Conservation (phyloP, 2,797 vertebrate species). For the Peromyscus nudipes region DNA sequence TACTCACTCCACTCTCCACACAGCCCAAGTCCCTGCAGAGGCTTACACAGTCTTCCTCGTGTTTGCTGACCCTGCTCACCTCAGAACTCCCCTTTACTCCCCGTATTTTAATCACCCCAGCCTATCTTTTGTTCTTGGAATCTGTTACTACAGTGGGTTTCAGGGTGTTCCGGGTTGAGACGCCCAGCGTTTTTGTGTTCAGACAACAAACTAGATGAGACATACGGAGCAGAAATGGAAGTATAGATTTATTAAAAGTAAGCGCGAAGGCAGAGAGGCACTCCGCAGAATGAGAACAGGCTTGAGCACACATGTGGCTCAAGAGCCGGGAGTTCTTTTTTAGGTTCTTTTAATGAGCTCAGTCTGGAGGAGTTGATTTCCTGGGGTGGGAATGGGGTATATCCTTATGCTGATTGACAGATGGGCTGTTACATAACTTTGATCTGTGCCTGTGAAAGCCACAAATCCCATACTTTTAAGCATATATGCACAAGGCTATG, state of each 20-base stretch:
- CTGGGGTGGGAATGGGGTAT: not conserved
- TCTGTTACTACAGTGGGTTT: not conserved
- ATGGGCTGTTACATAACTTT: constrained; percentile 20
- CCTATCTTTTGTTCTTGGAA: not conserved
- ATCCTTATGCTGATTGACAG: not conserved
- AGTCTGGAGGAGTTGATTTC: not conserved
- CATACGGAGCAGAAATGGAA: not conserved
- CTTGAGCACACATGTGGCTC: not conserved
- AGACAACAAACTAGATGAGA: not conserved
- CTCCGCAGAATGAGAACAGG: not conserved
- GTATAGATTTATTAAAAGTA: not conserved
- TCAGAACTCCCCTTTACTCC: not conserved
- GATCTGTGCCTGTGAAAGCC: not conserved
- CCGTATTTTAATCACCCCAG: not conserved
- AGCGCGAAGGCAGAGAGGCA: not conserved
- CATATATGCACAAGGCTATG: not conserved
- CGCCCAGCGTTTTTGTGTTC: not conserved
- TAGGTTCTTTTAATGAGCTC: not conserved
- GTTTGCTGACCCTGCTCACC: not conserved
- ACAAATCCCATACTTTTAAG: not conserved
- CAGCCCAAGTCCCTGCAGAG: not conserved
- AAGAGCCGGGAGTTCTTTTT: not conserved
- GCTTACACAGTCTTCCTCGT: not conserved
- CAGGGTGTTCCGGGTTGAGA: not conserved
- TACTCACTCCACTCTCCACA: not conserved